Conservation (phyloP, 1,140 invertebrate species). For the Hyposmocoma kahamanoa region DNA sequence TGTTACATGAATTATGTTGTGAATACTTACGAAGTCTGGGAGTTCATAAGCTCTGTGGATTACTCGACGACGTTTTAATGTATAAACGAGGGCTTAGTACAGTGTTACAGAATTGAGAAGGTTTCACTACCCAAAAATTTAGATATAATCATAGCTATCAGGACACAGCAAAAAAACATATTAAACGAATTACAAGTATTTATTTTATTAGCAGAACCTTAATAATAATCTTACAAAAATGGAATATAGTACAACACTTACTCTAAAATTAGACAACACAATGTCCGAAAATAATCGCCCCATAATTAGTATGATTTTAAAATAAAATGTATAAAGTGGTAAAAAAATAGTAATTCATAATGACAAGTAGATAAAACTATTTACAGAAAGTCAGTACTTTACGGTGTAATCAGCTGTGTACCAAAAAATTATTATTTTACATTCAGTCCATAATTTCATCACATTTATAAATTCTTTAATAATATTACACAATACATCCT, state of each 20-base stretch:
- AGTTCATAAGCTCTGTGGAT: no score
- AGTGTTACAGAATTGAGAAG: no score
- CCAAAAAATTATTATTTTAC: constrained; percentile 27
- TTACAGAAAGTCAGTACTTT: constrained; percentile 42
- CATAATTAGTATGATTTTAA: constrained; percentile 42
- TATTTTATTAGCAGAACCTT: constrained; percentile 27
- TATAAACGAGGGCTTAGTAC: no score
- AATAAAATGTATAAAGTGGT: constrained; percentile 31
- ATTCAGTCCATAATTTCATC: constrained; percentile 60
- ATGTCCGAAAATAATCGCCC: constrained; percentile 59
- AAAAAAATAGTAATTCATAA: constrained; percentile 41
- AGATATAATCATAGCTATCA: no score
- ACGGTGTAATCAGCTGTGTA: constrained; percentile 39
- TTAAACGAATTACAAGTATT: constrained; percentile 41
- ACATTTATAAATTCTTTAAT: constrained; percentile 46
- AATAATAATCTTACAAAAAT: constrained; percentile 37
- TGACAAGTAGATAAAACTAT: constrained; percentile 40
- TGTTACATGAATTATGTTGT: no score
- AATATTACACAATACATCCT: constrained; percentile 11
- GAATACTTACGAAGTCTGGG: no score
- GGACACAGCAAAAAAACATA: no score
- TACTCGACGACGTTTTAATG: no score
- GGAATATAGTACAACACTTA: constrained; percentile 63
- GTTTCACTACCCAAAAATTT: no score
- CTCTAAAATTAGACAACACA: constrained; percentile 48